Percentiles rank a stretch among this genome's conserved stretches.
These are phyloP conservation scores for Urocyon cinereoargenteus DNA, from an alignment of 2,797 vertebrate genomes.

Conservation along the genomic window DNA sequence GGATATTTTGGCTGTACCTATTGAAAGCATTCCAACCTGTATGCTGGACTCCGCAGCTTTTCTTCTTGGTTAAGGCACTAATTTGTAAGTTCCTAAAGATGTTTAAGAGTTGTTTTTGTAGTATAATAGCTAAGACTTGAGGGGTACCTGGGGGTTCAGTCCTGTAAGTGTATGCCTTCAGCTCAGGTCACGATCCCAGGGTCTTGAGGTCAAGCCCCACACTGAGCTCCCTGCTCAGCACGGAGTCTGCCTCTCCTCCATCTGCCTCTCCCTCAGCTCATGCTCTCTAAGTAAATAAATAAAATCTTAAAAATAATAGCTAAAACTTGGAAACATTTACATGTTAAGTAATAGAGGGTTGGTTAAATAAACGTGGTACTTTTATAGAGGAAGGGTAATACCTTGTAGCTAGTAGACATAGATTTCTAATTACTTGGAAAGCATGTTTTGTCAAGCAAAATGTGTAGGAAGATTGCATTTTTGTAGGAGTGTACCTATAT, in stretches of 20 bases:
- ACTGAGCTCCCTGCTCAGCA: too few relatives aligned
- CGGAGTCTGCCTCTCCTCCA: too few relatives aligned
- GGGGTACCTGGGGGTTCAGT: too few relatives aligned
- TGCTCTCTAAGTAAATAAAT: too few relatives aligned
- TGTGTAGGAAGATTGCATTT: neutral
- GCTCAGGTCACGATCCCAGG: too few relatives aligned
- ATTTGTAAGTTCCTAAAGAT: neutral
- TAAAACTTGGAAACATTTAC: neutral
- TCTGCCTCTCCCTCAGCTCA: too few relatives aligned
- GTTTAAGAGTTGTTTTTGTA: neutral
- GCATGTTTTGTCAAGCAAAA: neutral
- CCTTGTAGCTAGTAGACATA: neutral
- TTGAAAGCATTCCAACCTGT: neutral
- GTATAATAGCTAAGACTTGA: neutral
- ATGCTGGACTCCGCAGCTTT: neutral
- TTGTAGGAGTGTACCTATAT: neutral
- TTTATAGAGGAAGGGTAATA: neutral
- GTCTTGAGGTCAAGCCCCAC: too few relatives aligned
- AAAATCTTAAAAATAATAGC: neutral
- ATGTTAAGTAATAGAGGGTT: neutral
- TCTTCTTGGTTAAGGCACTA: constrained; percentile 12
- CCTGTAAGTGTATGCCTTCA: too few relatives aligned
- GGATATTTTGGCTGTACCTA: constrained; percentile 3
- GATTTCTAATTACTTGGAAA: constrained; percentile 9
- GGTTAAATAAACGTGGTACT: neutral